Percentiles rank a stretch among this genome's conserved stretches.
These are phyloP conservation scores for Philhelius pedissequus DNA, from an alignment of 2,888 invertebrate species.

Conservation along the genomic window DNA sequence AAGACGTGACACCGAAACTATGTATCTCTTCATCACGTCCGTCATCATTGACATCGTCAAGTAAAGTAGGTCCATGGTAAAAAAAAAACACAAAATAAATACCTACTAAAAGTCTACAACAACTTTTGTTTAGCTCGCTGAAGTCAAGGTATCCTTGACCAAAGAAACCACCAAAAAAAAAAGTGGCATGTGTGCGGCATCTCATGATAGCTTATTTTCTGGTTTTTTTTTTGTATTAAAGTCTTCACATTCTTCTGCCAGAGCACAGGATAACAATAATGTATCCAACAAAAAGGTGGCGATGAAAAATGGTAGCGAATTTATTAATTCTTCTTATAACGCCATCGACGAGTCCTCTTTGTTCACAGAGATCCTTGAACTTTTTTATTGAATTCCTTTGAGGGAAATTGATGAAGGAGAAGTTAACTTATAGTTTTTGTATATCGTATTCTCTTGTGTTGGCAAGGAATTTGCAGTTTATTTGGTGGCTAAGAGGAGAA, in stretches of 20 bases:
- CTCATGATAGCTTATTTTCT: constrained; percentile 3
- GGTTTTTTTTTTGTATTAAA: not conserved
- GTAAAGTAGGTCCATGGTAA: not conserved
- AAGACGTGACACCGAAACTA: constrained; percentile 56
- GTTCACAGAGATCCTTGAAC: not conserved
- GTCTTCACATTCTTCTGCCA: not conserved
- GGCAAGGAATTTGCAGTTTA: constrained; percentile 28
- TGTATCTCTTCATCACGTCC: constrained; percentile 42
- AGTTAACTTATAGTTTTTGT: not conserved
- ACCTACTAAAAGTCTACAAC: constrained; percentile 31
- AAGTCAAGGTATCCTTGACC: constrained; percentile 17
- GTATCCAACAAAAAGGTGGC: constrained; percentile 12
- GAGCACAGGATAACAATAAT: not conserved
- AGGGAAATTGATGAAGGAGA: constrained; percentile 36
- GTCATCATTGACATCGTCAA: constrained; percentile 22
- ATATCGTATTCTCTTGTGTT: not conserved
- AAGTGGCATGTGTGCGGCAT: constrained; percentile 14
- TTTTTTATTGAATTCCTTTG: constrained; percentile 51
- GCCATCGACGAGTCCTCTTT: not conserved
- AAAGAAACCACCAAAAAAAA: not conserved
- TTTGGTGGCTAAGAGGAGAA: not conserved
- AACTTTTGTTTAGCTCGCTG: constrained; percentile 2
- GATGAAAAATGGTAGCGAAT: constrained; percentile 50
- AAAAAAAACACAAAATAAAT: not conserved
- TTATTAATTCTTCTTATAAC: constrained; percentile 51